These are phyloP conservation scores for Eulacestoma nigropectus DNA, from an alignment of 2,113 vertebrate genomes.

Conservation along the genomic window DNA sequence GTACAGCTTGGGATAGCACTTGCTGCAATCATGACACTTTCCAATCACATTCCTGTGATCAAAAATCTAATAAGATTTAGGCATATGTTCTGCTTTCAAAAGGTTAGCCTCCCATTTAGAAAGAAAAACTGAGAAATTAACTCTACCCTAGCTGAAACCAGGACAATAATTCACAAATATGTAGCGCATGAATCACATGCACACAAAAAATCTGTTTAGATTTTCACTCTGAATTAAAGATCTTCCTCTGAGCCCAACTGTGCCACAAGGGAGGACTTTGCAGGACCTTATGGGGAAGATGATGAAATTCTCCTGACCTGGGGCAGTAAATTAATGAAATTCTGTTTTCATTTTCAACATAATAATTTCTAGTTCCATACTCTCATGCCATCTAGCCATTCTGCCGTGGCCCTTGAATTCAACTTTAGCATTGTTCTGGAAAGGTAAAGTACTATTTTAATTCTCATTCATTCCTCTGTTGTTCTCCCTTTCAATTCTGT, in stretches of 20 bases:
- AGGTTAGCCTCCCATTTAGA: neutral
- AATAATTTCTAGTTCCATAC: neutral
- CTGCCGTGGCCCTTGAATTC: neutral
- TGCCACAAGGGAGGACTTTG: neutral
- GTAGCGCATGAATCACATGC: neutral
- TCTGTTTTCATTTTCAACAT: neutral
- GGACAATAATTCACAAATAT: neutral
- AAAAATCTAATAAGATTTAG: neutral
- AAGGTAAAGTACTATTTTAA: neutral
- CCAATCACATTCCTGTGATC: neutral
- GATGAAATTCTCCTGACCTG: neutral
- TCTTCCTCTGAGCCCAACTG: neutral
- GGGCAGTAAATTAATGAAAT: neutral
- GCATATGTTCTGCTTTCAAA: neutral
- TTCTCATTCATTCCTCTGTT: neutral
- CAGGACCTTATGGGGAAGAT: neutral
- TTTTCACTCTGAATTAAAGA: neutral
- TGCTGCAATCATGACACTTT: neutral
- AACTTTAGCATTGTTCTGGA: neutral
- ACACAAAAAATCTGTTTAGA: neutral
- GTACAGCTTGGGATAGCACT: neutral
- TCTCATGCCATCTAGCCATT: neutral
- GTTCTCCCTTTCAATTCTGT: neutral
- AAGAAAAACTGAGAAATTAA: neutral
- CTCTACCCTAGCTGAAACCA: neutral